phyloP scores from a whole-genome alignment of 2,113 vertebrate species.

The Garra rufa region DNA sequence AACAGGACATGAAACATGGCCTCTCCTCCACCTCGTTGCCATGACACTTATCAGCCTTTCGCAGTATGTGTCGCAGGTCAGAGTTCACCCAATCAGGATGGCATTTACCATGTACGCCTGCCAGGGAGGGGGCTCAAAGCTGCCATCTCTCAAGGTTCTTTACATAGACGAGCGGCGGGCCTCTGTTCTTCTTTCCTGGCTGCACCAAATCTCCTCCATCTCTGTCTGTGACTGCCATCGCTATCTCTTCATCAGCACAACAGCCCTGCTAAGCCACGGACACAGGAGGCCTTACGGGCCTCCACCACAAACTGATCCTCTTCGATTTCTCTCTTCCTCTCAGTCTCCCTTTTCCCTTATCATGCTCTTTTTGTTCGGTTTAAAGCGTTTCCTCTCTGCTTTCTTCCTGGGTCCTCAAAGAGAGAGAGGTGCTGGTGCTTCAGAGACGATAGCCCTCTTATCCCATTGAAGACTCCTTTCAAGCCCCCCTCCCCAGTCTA shows the following conservation, averaged over 20 bases:
- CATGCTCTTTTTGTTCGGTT: slow-evolving; percentile 55
- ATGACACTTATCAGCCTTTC: slow-evolving; percentile 77
- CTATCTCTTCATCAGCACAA: slow-evolving; percentile 60
- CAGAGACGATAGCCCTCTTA: slow-evolving; percentile 74
- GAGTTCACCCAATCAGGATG: slow-evolving; percentile 75
- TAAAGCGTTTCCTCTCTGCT: slow-evolving; percentile 62
- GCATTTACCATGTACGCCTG: slow-evolving; percentile 71
- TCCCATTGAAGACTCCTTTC: slow-evolving; percentile 71
- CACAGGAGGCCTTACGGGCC: slow-evolving; percentile 61
- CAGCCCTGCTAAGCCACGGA: slow-evolving; percentile 60
- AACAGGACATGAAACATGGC: slow-evolving; percentile 37
- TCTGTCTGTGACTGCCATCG: slow-evolving; percentile 48
- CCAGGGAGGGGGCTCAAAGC: slow-evolving; percentile 59
- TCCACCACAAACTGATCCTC: slow-evolving; percentile 74
- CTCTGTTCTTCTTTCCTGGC: slow-evolving; percentile 65
- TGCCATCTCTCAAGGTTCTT: slow-evolving; percentile 82
- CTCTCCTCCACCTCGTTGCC: slow-evolving; percentile 65
- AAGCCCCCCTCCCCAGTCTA: slow-evolving; percentile 39
- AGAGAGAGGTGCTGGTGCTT: slow-evolving; percentile 66
- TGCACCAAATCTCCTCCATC: slow-evolving; percentile 68
- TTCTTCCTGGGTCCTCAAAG: slow-evolving; percentile 68
- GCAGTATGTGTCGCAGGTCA: slow-evolving; percentile 68
- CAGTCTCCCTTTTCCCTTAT: slow-evolving; percentile 20
- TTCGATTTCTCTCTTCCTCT: slow-evolving; percentile 72
- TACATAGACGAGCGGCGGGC: slow-evolving; percentile 72